A percentile compares a stretch with the other conserved stretches of the same genome.
Evolutionary conservation across 2,888 invertebrate species (phyloP).

Genomic region (Diabrotica balteata): DNA sequence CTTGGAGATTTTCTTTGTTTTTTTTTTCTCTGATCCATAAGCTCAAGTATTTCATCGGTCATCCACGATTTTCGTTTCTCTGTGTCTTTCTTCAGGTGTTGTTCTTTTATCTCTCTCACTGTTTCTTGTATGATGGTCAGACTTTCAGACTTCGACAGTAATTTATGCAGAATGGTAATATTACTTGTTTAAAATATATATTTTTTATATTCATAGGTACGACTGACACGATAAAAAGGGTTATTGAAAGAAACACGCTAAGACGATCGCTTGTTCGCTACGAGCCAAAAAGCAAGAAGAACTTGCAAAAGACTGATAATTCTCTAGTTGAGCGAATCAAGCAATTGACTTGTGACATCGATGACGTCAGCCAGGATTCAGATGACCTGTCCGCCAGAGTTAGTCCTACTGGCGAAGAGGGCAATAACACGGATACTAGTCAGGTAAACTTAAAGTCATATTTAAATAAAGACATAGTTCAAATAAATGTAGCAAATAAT

Average conservation of each 20-base stretch:
- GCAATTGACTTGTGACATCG: constrained; percentile 84
- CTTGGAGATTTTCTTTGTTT: too few species aligned
- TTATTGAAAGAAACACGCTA: constrained; percentile 84
- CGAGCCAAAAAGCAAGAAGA: constrained; percentile 60
- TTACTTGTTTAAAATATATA: neutral
- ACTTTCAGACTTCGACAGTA: too few species aligned
- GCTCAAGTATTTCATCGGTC: too few species aligned
- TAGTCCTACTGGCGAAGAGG: constrained; percentile 74
- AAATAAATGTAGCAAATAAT: too few species aligned
- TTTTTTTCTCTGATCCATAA: too few species aligned
- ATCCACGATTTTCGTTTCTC: too few species aligned
- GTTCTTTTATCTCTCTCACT: too few species aligned
- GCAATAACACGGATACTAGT: constrained; percentile 43
- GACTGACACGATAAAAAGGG: constrained; percentile 74
- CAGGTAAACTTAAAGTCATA: constrained; percentile 18
- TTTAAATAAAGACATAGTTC: neutral
- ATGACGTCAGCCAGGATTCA: constrained; percentile 62
- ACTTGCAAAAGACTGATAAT: constrained; percentile 70
- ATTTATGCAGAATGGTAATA: too few species aligned
- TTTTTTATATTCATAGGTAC: constrained; percentile 51
- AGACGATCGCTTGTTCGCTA: constrained; percentile 77
- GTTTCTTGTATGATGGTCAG: too few species aligned
- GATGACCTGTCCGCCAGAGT: constrained; percentile 56
- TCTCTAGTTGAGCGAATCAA: constrained; percentile 87
- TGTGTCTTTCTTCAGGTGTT: too few species aligned